These are phyloP conservation scores for Esox niger DNA, from an alignment of 2,113 vertebrate species.

Conservation along the genomic window DNA sequence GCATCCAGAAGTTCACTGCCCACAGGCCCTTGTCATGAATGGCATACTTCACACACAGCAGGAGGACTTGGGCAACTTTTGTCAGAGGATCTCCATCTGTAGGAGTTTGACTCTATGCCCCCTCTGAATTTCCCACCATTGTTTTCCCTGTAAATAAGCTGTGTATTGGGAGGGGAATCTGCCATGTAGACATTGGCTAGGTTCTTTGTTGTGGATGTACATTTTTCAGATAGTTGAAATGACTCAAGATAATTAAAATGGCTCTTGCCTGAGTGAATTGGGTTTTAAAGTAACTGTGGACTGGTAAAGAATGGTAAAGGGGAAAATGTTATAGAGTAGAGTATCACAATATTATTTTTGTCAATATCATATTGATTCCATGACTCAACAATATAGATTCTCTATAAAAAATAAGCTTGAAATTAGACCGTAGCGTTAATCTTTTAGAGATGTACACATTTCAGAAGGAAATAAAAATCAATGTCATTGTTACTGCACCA, in stretches of 20 bases:
- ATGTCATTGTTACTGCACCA: not conserved
- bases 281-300: constrained; percentile 4
- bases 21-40: constrained; percentile 64
- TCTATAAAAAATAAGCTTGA: not conserved
- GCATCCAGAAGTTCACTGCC: constrained; percentile 52
- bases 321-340: too few species aligned
- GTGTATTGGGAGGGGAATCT: constrained; percentile 65
- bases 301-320: not conserved
- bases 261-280: constrained; percentile 45
- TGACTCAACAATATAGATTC: too few species aligned
- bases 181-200: constrained; percentile 39
- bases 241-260: constrained; percentile 70
- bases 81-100: constrained; percentile 48
- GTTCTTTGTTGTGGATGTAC: constrained; percentile 61
- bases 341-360: too few species aligned
- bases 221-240: constrained; percentile 79
- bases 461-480: constrained; percentile 5
- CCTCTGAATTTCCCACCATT: constrained; percentile 67
- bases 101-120: constrained; percentile 45
- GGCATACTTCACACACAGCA: constrained; percentile 53
- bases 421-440: not conserved
- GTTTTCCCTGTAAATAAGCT: constrained; percentile 63
- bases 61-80: constrained; percentile 55
- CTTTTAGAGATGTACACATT: constrained; percentile 2
- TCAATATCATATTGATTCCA: too few species aligned